phyloP scores from a whole-genome alignment of 2,797 vertebrate genomes.

The Platyrinchus mystaceus region DNA sequence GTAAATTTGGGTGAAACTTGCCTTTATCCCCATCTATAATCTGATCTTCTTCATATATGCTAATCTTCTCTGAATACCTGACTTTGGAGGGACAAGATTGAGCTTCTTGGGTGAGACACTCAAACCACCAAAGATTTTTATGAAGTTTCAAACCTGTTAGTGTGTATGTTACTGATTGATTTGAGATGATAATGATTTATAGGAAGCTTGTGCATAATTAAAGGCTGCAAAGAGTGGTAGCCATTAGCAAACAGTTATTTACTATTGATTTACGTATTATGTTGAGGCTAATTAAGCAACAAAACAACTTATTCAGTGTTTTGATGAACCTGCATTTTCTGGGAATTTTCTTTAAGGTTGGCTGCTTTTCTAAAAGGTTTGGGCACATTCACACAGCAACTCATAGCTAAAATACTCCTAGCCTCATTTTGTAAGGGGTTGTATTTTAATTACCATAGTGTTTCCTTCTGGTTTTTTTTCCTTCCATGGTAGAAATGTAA shows the following conservation, averaged over 20 bases:
- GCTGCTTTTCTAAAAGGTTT: neutral
- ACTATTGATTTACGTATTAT: slow-evolving; percentile 7
- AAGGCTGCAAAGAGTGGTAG: neutral
- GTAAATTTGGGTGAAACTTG: neutral
- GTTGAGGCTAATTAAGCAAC: neutral
- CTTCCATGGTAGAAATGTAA: neutral
- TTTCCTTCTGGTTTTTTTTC: neutral
- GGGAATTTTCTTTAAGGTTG: neutral
- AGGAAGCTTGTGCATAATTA: neutral
- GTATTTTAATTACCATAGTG: neutral
- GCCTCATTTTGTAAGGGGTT: neutral
- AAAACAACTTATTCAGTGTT: neutral
- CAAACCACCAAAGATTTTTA: neutral
- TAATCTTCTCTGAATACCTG: neutral
- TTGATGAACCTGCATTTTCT: neutral
- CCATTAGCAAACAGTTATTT: slow-evolving; percentile 22
- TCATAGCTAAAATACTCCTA: neutral
- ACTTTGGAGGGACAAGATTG: neutral
- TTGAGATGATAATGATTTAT: neutral
- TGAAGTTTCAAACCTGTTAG: neutral
- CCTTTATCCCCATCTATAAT: neutral
- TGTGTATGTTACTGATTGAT: neutral
- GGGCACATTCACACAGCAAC: neutral
- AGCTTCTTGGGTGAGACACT: neutral
- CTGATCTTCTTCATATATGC: neutral